These are phyloP conservation scores for Paramormyrops kingsleyae DNA, from an alignment of 2,113 vertebrate species.

Conservation along the genomic window DNA sequence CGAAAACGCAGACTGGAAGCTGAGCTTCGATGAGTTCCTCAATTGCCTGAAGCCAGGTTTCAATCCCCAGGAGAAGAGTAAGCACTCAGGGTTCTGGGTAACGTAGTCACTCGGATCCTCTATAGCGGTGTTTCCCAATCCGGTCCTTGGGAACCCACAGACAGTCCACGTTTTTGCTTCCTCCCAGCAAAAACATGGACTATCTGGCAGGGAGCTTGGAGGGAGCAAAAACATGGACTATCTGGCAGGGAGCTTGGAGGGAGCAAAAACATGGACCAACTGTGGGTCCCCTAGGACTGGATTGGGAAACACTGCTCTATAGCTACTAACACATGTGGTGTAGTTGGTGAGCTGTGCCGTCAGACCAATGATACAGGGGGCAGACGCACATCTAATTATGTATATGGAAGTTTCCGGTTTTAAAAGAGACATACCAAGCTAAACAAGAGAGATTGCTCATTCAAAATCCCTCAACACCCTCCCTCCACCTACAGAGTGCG, in stretches of 20 bases:
- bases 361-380: not conserved
- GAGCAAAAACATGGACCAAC: not conserved
- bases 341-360: not conserved
- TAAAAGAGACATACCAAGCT: not conserved
- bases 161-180: not conserved
- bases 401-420: not conserved
- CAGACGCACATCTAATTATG: not conserved
- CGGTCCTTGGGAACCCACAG: not conserved
- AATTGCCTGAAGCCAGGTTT: slow-evolving; percentile 92
- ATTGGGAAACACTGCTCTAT: not conserved
- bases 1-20: slow-evolving; percentile 97
- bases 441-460: not conserved
- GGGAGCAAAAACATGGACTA: not conserved
- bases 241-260: not conserved
- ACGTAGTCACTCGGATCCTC: not conserved
- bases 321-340: not conserved
- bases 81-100: slow-evolving; percentile 29
- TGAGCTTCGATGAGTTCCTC: slow-evolving; percentile 95
- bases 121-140: not conserved
- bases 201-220: not conserved
- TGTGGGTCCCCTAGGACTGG: not conserved
- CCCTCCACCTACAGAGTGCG: slow-evolving; percentile 68
- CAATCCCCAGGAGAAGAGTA: slow-evolving; percentile 95
- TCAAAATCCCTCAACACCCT: not conserved
- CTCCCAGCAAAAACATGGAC: not conserved